phyloP scores from a whole-genome alignment of 2,113 vertebrate species.

The Monarcha castaneiventris region DNA sequence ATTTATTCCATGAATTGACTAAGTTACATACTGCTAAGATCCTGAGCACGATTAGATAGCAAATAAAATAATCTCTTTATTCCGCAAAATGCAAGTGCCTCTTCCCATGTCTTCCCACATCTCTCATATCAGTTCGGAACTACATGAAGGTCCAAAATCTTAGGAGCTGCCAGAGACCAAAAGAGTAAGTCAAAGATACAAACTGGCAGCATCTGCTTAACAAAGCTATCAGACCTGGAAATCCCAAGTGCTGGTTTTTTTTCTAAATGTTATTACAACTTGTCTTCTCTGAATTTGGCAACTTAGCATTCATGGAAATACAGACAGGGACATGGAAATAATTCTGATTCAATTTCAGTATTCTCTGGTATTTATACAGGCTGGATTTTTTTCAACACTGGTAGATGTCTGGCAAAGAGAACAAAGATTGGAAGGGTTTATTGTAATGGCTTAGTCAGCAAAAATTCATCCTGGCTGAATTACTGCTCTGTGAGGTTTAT shows the following conservation, averaged over 20 bases:
- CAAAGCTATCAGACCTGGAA: not conserved
- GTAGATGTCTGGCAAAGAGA: slow-evolving; percentile 5
- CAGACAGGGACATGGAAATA: not conserved
- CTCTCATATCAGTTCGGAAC: not conserved
- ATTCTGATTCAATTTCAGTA: not conserved
- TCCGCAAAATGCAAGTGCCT: not conserved
- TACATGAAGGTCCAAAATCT: not conserved
- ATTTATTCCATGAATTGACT: not conserved
- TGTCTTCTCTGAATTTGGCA: not conserved
- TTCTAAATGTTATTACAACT: not conserved
- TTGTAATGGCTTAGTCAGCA: slow-evolving; percentile 23
- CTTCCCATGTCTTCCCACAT: not conserved
- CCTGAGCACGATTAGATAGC: not conserved
- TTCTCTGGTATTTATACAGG: not conserved
- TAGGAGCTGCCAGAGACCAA: not conserved
- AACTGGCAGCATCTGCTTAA: not conserved
- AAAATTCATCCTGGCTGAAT: slow-evolving; percentile 15
- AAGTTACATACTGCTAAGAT: not conserved
- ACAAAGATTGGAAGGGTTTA: slow-evolving; percentile 14
- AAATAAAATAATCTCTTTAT: not conserved
- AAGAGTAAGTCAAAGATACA: not conserved
- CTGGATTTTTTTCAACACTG: not conserved
- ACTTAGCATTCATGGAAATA: not conserved
- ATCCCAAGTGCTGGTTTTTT: not conserved
- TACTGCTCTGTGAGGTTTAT: slow-evolving; percentile 9